Base-by-base conservation (phyloP, 1,140 invertebrate genomes). In the Dendroctonus valens region DNA sequence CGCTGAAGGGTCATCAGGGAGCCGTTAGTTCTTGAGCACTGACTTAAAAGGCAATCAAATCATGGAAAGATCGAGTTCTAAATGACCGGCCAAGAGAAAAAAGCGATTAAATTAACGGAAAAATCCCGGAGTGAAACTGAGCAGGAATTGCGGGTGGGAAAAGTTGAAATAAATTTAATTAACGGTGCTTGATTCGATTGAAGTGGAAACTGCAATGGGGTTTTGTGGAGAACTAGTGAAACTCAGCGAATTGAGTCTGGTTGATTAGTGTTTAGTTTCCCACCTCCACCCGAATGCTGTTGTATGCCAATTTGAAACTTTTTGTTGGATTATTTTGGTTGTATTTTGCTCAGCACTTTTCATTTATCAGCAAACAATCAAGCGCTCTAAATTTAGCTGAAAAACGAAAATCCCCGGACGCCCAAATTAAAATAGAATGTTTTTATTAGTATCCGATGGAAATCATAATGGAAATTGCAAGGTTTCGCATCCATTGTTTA, bases 151-250 rank as follows among this genome's bases (percentile, higher is more conserved):
- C n/a, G n/a, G n/a, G n/a, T n/a, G n/a, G n/a, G n/a, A n/a, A 58
- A 40, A 12, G 44, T 39, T 48, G 41, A 50, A 61, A 14, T 15
- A 9, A 9, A 52, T 50, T 51, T 38, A 65, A 59, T 41, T 49
- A 38, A 26, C 52, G 50, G n/a, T 38, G 8, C 40, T 58, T 42
- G 15, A 26, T 53, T 26, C 26, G 52, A 39, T 39, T 11, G 38
- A 37, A n/a, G 15, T 39, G 26, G 40, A 58, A 39, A 41, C 15
- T 26, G n/a, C 55, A 41, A 58, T 5, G 11, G 14, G 46, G 46
- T 48, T 48, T 48, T 14, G 46, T 48, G 46, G 46, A 14, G 14
- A 48, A 48, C 7, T 48, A 48, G 46, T 48, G 46, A 48, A 48
- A 48, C 46, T 48, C 14, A 4, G 46, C 11, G 11, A 14, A 48